Evolutionary conservation across 2,113 vertebrate genomes (phyloP).

Genomic region (Semnornis frantzii): DNA sequence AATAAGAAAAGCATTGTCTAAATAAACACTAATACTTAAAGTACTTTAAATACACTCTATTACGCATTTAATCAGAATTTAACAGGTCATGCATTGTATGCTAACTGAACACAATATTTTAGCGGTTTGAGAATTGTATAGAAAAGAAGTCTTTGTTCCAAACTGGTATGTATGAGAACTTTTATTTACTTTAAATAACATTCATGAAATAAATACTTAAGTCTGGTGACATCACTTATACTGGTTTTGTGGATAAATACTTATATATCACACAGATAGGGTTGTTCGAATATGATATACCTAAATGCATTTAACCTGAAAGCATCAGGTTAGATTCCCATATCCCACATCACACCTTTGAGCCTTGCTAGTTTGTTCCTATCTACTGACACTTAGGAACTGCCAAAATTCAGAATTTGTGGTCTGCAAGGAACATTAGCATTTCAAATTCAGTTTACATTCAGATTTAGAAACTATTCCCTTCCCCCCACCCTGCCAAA

Average conservation of each 20-base stretch:
- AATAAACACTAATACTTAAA: conserved; percentile 58
- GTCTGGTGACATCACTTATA: neutral
- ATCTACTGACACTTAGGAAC: neutral
- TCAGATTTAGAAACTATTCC: neutral
- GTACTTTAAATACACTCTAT: conserved; percentile 57
- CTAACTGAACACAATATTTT: conserved; percentile 25
- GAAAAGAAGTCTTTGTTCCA: neutral
- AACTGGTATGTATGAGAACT: neutral
- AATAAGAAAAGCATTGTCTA: conserved; percentile 67
- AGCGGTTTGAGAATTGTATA: neutral
- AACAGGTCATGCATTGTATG: conserved; percentile 25
- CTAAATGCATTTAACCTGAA: neutral
- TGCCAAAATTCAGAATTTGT: neutral
- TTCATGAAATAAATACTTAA: neutral
- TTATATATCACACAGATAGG: neutral
- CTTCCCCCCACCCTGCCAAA: too few relatives aligned
- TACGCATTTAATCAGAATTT: conserved; percentile 55
- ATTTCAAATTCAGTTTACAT: neutral
- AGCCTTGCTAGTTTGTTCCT: neutral
- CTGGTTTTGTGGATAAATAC: neutral
- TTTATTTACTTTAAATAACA: neutral
- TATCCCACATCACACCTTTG: neutral
- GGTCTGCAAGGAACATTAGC: neutral
- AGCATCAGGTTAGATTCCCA: neutral
- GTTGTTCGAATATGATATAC: neutral